Evolutionary conservation across 2,113 vertebrate species (phyloP).

Genomic region (Myocastor coypus): DNA sequence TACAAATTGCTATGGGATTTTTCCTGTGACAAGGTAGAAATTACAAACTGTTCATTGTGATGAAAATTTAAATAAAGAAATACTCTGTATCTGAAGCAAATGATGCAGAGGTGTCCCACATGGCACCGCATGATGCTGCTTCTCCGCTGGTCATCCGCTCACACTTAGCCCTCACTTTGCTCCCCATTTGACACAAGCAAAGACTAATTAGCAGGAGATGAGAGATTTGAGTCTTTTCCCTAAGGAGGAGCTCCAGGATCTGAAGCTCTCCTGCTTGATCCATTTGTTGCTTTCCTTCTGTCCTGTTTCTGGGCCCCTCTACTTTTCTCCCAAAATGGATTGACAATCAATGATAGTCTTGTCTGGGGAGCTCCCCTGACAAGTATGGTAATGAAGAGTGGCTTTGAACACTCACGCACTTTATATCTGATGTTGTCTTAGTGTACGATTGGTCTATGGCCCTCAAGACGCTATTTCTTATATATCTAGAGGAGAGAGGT

Average conservation of each 20-base stretch:
- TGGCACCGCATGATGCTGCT: background rate
- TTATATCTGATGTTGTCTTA: background rate
- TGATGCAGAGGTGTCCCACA: background rate
- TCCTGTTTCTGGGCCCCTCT: background rate
- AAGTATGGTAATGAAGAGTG: background rate
- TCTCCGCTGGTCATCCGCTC: no score
- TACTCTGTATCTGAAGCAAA: background rate
- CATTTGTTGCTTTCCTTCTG: background rate
- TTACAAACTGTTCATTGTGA: background rate
- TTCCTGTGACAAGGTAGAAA: slow-evolving; percentile 38
- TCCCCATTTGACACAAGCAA: background rate
- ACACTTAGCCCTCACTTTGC: background rate
- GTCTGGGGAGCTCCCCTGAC: background rate
- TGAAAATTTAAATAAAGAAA: slow-evolving; percentile 54
- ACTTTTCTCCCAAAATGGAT: background rate
- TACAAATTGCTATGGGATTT: background rate
- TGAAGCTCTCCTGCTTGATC: background rate
- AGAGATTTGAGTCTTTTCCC: background rate
- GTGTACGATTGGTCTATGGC: accelerated
- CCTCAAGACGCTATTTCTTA: background rate
- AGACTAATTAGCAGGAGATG: background rate
- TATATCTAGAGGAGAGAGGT: background rate
- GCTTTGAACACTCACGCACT: background rate
- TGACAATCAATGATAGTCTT: background rate
- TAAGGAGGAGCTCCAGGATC: background rate